A percentile compares a stretch with the other conserved stretches of the same genome.
Evolutionary conservation across 2,888 invertebrate genomes (phyloP).

Genomic region (Phalera bucephala): DNA sequence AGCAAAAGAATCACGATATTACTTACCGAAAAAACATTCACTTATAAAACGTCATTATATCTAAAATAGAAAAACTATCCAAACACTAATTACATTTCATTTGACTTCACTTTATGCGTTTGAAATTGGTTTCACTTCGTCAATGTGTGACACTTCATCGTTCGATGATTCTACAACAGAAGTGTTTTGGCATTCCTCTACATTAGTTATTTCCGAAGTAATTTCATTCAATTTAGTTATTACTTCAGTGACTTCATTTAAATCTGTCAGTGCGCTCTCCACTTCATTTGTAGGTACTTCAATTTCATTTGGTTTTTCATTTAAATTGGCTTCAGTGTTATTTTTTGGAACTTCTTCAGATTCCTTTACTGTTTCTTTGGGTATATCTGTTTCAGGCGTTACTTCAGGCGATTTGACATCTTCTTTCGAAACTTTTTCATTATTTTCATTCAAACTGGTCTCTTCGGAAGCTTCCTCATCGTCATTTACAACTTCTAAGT

Average conservation of each 20-base stretch:
- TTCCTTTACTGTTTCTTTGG: slow-evolving; percentile 1
- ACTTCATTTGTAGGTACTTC: not conserved
- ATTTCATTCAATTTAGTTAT: slow-evolving; percentile 5
- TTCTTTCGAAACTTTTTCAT: slow-evolving; percentile 8
- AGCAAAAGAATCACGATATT: too few relatives aligned
- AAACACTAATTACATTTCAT: slow-evolving; percentile 35
- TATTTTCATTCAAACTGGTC: slow-evolving; percentile 23
- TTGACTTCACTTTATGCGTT: slow-evolving; percentile 27
- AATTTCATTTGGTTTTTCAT: slow-evolving; percentile 22
- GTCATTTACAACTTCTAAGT: slow-evolving; percentile 52
- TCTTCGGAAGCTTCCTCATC: slow-evolving; percentile 35
- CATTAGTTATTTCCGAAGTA: slow-evolving; percentile 11
- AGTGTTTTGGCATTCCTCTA: slow-evolving; percentile 16
- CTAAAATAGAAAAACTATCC: slow-evolving; percentile 27
- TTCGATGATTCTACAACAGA: slow-evolving; percentile 27
- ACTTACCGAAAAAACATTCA: slow-evolving; percentile 1
- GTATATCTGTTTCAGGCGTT: slow-evolving; percentile 10
- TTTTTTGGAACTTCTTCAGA: slow-evolving; percentile 9
- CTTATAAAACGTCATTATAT: slow-evolving; percentile 11
- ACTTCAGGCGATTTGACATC: slow-evolving; percentile 4
- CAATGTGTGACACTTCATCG: slow-evolving; percentile 42
- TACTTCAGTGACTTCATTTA: slow-evolving; percentile 11
- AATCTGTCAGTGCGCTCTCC: not conserved
- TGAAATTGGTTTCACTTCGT: slow-evolving; percentile 43
- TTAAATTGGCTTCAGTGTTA: slow-evolving; percentile 3